Conservation (phyloP, 2,888 invertebrate genomes). For the Dynastes tityus region DNA sequence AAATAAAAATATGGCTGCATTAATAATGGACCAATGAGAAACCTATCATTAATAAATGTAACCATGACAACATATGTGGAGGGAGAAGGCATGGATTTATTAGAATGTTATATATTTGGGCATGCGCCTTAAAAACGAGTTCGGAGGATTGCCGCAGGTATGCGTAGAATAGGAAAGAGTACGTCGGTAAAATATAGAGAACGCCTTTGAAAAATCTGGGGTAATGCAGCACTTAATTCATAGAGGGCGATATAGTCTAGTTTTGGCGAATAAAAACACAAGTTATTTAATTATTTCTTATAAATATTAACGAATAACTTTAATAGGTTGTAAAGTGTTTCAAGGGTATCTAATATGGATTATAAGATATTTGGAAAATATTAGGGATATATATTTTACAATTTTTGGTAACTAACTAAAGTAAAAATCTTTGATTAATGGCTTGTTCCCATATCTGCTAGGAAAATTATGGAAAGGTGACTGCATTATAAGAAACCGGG, state of each 20-base stretch:
- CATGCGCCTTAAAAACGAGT: constrained; percentile 17
- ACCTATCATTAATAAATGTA: constrained; percentile 65
- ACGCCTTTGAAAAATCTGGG: background rate
- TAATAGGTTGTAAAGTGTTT: no score
- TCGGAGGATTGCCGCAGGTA: background rate
- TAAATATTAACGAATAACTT: no score
- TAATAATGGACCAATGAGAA: constrained; percentile 65
- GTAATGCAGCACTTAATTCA: background rate
- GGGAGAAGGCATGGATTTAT: constrained; percentile 57
- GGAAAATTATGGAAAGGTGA: no score
- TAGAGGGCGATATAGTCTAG: constrained; percentile 9
- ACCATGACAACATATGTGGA: constrained; percentile 65
- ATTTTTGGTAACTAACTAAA: no score
- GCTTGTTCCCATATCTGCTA: no score
- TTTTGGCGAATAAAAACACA: background rate
- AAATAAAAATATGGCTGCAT: constrained; percentile 66
- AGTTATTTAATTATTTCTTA: no score
- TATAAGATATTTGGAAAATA: no score
- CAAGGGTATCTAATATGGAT: no score
- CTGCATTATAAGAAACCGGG: no score
- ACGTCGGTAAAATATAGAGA: background rate
- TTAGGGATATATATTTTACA: no score
- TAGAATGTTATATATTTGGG: constrained; percentile 39
- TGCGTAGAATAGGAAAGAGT: background rate
- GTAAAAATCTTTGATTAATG: no score